phyloP scores from a whole-genome alignment of 2,797 vertebrate species.

The Coccyzus lansbergi region DNA sequence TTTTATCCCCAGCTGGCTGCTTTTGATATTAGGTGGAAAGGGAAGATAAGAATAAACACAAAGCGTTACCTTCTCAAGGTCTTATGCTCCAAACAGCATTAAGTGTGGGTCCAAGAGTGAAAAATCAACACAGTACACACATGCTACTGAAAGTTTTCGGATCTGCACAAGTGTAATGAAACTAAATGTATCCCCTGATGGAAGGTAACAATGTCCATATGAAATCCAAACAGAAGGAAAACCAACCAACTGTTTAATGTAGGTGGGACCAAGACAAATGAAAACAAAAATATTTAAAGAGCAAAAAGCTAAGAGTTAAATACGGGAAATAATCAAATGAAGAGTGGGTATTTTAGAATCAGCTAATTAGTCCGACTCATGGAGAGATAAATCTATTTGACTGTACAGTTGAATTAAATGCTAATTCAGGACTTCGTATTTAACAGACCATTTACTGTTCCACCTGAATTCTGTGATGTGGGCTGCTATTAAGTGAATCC shows the following conservation, averaged over 20 bases:
- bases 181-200: constrained; percentile 28
- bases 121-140: constrained; percentile 37
- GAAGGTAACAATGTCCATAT: constrained; percentile 45
- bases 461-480: neutral
- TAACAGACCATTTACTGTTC: neutral
- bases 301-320: neutral
- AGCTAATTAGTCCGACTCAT: neutral
- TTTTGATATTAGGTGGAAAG: constrained; percentile 31
- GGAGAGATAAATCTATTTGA: neutral
- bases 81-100: constrained; percentile 62
- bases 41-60: constrained; percentile 25
- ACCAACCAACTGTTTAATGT: constrained; percentile 23
- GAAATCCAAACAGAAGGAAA: constrained; percentile 41
- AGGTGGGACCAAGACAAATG: constrained; percentile 13
- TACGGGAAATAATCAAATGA: neutral
- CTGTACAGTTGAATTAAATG: neutral
- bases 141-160: constrained; percentile 35
- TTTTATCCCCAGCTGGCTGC: constrained; percentile 20
- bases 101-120: constrained; percentile 43
- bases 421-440: neutral
- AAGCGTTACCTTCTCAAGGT: constrained; percentile 34
- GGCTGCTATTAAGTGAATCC: neutral
- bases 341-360: neutral
- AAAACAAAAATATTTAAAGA: constrained; percentile 6
- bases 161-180: constrained; percentile 38